Evolutionary conservation across 2,888 invertebrate genomes (phyloP).

Genomic region (Agelastica alni): DNA sequence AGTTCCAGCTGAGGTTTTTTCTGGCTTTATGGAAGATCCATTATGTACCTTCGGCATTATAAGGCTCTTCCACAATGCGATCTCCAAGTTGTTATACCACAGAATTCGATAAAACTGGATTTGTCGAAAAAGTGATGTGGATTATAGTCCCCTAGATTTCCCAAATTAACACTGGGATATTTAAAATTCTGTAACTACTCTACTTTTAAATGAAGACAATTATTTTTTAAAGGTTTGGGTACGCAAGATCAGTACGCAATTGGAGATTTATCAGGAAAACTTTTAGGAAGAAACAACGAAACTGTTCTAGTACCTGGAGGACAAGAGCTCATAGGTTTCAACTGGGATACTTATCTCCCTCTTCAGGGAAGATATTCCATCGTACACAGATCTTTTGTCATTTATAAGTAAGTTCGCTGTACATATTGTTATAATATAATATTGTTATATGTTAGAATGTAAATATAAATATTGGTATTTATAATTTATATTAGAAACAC

Average conservation of each 20-base stretch:
- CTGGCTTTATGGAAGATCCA: too few relatives aligned
- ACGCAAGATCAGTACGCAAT: slow-evolving; percentile 89
- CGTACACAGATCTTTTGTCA: slow-evolving; percentile 77
- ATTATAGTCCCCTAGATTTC: too few relatives aligned
- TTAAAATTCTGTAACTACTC: slow-evolving; percentile 1
- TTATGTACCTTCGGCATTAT: too few relatives aligned
- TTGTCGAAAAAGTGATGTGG: too few relatives aligned
- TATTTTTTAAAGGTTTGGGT: slow-evolving; percentile 63
- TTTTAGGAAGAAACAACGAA: slow-evolving; percentile 73
- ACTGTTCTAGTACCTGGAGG: slow-evolving; percentile 71
- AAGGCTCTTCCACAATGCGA: too few relatives aligned
- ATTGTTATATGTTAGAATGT: not conserved
- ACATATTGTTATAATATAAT: too few relatives aligned
- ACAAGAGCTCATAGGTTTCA: slow-evolving; percentile 72
- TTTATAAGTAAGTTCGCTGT: slow-evolving; percentile 66
- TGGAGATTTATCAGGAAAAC: slow-evolving; percentile 88
- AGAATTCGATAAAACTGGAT: too few relatives aligned
- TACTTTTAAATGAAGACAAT: slow-evolving; percentile 8
- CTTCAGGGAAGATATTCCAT: slow-evolving; percentile 79
- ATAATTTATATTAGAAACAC: slow-evolving; percentile 53
- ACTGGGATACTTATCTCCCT: slow-evolving; percentile 86
- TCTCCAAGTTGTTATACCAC: too few relatives aligned
- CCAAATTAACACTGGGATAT: too few relatives aligned
- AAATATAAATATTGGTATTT: not conserved
- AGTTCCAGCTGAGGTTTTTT: too few relatives aligned